phyloP scores from a whole-genome alignment of 2,797 vertebrate genomes.

The Cryptoprocta ferox region DNA sequence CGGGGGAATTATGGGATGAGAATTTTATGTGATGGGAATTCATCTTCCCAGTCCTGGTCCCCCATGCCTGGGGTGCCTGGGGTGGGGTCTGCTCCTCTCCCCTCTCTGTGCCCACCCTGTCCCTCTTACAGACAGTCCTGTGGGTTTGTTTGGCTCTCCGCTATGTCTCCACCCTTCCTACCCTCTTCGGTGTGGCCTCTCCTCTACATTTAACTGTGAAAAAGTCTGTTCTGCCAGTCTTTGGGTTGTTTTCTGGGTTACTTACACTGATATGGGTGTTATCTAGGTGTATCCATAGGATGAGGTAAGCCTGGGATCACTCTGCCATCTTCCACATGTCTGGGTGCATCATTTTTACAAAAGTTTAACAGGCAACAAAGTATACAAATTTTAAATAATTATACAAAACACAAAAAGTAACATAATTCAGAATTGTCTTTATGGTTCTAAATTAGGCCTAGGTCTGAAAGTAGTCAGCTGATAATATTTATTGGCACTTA shows the following conservation, averaged over 20 bases:
- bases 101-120: background rate
- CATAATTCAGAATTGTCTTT: background rate
- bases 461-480: background rate
- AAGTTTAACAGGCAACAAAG: background rate
- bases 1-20: too few relatives aligned
- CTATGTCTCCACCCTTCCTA: background rate
- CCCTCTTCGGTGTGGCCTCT: background rate
- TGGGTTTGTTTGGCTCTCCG: background rate
- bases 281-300: background rate
- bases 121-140: background rate
- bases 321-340: background rate
- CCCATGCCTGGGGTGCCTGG: background rate
- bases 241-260: background rate
- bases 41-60: background rate
- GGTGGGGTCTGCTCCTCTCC: background rate
- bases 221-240: background rate
- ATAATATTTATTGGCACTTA: background rate
- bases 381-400: background rate
- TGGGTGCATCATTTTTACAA: background rate
- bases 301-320: background rate
- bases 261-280: background rate
- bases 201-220: background rate
- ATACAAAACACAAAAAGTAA: background rate
- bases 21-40: background rate
- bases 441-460: background rate